Base-by-base conservation (phyloP, 2,113 vertebrate species). In the Tapirus terrestris region DNA sequence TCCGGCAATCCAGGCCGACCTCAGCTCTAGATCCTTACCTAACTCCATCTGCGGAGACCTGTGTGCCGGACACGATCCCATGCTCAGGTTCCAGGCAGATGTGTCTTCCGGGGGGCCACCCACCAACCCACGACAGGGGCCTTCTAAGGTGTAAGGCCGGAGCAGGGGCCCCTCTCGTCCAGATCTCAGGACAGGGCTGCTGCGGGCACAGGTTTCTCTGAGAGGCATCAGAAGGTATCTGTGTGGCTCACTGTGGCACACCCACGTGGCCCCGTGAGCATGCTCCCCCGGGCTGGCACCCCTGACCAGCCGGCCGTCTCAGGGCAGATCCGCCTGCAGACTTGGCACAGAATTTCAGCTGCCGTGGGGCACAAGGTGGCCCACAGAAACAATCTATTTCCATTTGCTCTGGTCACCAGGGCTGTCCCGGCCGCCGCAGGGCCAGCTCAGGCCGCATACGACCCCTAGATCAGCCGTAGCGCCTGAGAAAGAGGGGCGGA, bases 181-280 rank as follows among this genome's bases (percentile, higher is more conserved):
- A 8, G 27, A 33, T 43, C 53, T 81, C 21, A 14, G 68, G 36
- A 14, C 0, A 2, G 51, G 45, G 39, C 25, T 48, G 33, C 65
- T 13, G 33, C 6, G 8, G 11, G 13, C 60, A 18, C 6, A 4
- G 36, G 21, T 1, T 77, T 58, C 45, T 29, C 31, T 77, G 36
- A 65, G 91, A 25, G 43, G 13, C 11, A 12, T 45, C 20, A 17
- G 70, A n/a, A 9, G 53, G 3, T 17, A 13, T 76, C 45, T 6
- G 16, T 8, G 79, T 16, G 10, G 8, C 2, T 60, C 65, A 0
- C 48, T 5, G 8, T 5, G 13, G 8, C 10, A 18, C 29, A 1
- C 13, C 70, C 45, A 8, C 1, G 10, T 6, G 20, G 36, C 48
- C 21, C 61, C 3, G 21, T 20, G 72, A 45, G 48, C 27, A 11